phyloP scores from a whole-genome alignment of 2,113 vertebrate genomes.

The Myiozetetes cayanensis region DNA sequence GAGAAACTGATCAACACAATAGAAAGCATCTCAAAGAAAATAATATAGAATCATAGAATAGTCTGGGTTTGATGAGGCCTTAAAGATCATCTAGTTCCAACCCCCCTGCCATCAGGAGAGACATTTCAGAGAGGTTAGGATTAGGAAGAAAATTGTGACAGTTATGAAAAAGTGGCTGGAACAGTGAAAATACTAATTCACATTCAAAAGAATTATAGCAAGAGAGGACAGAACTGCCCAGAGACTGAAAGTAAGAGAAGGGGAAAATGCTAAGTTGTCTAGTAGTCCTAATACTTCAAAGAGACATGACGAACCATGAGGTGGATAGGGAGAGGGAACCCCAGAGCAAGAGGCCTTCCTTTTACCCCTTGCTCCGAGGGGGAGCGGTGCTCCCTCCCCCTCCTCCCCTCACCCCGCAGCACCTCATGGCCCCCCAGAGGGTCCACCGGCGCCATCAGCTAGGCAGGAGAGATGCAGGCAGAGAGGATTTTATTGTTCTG shows the following conservation, averaged over 20 bases:
- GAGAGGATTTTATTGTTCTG: too few relatives aligned
- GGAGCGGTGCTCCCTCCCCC: too few relatives aligned
- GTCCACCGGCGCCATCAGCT: too few relatives aligned
- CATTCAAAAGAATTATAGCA: neutral
- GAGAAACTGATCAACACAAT: neutral
- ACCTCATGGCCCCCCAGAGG: too few relatives aligned
- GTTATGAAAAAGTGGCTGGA: neutral
- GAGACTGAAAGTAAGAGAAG: neutral
- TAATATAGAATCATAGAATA: fast-evolving
- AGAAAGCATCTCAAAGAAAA: neutral
- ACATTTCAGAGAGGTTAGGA: neutral
- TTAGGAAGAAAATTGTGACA: neutral
- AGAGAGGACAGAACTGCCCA: neutral
- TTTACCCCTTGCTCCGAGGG: too few relatives aligned
- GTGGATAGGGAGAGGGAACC: too few relatives aligned
- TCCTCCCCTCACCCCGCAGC: too few relatives aligned
- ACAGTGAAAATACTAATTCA: neutral
- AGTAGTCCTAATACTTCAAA: neutral
- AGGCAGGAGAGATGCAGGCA: too few relatives aligned
- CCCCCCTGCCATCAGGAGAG: neutral
- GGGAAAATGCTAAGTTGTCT: neutral
- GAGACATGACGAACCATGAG: neutral
- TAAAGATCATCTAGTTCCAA: neutral
- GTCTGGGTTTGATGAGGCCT: neutral
- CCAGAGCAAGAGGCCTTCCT: too few relatives aligned